phyloP scores from a whole-genome alignment of 2,113 vertebrate genomes.

The Oreotrochilus melanogaster region DNA sequence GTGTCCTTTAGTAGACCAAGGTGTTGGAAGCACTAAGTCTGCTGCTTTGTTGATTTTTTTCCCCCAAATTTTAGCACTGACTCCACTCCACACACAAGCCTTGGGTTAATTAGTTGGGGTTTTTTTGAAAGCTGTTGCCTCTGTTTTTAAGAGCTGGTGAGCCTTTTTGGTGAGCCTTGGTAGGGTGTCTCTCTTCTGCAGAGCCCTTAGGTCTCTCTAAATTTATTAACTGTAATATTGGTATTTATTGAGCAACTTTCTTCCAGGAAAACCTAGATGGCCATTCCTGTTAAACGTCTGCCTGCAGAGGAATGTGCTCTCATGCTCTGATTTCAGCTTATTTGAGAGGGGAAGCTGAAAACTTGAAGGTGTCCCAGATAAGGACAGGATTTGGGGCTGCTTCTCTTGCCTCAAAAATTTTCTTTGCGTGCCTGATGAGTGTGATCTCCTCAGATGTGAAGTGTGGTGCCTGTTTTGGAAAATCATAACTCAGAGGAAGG shows the following conservation, averaged over 20 bases:
- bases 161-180: too few relatives aligned
- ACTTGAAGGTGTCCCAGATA: neutral
- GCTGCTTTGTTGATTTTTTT: neutral
- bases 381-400: neutral
- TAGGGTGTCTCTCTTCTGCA: neutral
- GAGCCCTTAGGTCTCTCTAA: neutral
- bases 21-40: neutral
- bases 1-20: neutral
- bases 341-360: neutral
- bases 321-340: neutral
- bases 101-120: neutral
- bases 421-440: neutral
- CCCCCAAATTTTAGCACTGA: neutral
- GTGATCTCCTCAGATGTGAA: neutral
- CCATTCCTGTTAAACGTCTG: neutral
- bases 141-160: neutral
- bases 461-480: neutral
- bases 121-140: neutral
- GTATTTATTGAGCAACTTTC: neutral
- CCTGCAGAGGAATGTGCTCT: neutral
- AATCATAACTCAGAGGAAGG: neutral
- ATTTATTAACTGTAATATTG: neutral
- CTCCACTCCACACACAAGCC: neutral
- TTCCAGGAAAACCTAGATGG: neutral
- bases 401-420: neutral